Conservation (phyloP, 2,113 vertebrate species). For the Entomyzon cyanotis region DNA sequence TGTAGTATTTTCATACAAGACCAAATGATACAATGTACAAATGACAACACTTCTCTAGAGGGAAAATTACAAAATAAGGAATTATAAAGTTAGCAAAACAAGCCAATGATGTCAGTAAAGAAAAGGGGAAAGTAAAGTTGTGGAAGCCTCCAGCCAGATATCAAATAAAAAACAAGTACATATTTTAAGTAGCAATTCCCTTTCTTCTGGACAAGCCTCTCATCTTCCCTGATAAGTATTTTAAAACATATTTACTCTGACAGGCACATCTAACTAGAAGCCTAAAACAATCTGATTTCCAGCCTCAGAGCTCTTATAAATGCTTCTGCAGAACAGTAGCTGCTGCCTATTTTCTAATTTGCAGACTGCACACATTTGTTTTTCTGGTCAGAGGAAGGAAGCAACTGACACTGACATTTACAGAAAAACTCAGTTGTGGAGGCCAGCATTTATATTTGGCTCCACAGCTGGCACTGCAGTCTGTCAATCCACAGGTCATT, state of each 20-base stretch:
- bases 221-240: not conserved
- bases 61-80: not conserved
- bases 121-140: not conserved
- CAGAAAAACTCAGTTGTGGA: not conserved
- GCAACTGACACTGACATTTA: not conserved
- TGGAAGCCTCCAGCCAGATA: not conserved
- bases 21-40: not conserved
- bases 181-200: not conserved
- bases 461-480: not conserved
- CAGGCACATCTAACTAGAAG: not conserved
- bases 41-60: not conserved
- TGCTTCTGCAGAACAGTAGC: not conserved
- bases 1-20: not conserved
- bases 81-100: not conserved
- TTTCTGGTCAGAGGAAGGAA: not conserved
- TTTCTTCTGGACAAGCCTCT: not conserved
- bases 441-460: not conserved
- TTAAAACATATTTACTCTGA: conserved; percentile 22
- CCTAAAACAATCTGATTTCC: not conserved
- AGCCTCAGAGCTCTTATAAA: not conserved
- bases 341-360: conserved; percentile 1
- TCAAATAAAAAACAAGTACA: not conserved
- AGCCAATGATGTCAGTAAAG: not conserved
- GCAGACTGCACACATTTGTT: conserved; percentile 8
- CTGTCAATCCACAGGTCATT: not conserved